Evolutionary conservation across 2,113 vertebrate species (phyloP), one percentile per base, ranked within the genome.

Genomic region (Phaethon lepturus): DNA sequence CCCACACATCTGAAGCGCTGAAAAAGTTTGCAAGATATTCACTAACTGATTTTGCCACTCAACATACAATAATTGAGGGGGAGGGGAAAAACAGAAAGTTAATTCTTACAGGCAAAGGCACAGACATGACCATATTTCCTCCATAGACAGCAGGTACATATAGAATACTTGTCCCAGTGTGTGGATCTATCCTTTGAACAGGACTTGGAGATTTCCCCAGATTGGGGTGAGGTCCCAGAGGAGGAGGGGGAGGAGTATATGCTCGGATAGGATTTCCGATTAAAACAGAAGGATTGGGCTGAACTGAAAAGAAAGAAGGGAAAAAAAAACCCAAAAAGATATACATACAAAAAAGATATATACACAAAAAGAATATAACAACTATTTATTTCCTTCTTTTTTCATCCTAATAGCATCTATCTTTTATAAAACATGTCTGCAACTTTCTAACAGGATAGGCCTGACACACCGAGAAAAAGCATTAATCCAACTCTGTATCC

Each of bases 101-200:
- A 82, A 72, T 91, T 98, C 99, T 99, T 98, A 99, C 99, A 92
- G 99, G 99, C 95, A 99, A 99, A 98, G 99, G 99, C 99, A 99
- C 98, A 95, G 99, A 99, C 99, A 99, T 99, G 97, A 99, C 99
- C 98, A 99, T 99, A 96, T 99, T 99, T 97, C 99, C 99, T 97
- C 99, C 99, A 94, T 99, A 99, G 95, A 99, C 99, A 74, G 99
- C 99, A 88, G 99, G 99, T 96, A 99, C 99, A 31, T 99, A 99
- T 35, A 99, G 99, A 97, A 99, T 99, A 97, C 99, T 99, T 97
- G 99, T 99, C 91, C 99, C 99, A 63, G 99, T 99, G 96, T 99
- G 99, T 88, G 99, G 99, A 97, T 99, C 99, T 97, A 99, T 99
- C 98, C 99, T 99, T 98, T 99, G 99, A 97, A 99, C 99, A 60